Conservation (phyloP, 1,140 invertebrate genomes). For the Drosophila lacteicornis region DNA sequence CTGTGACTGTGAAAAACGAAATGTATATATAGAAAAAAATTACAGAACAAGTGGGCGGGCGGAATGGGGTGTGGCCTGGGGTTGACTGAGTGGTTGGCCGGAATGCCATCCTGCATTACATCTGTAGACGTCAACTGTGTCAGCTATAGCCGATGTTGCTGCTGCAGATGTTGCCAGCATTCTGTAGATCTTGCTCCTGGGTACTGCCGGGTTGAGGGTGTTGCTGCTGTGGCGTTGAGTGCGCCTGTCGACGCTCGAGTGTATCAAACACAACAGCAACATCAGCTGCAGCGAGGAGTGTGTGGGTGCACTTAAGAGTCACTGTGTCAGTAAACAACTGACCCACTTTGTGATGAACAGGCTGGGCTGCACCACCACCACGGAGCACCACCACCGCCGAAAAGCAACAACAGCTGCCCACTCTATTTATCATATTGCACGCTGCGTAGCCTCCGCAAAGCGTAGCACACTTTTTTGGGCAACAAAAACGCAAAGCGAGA, state of each 20-base stretch:
- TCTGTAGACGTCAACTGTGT: conserved; percentile 78
- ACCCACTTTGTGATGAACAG: conserved; percentile 79
- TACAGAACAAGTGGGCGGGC: conserved; percentile 9
- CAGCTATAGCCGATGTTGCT: conserved; percentile 47
- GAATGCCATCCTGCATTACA: conserved; percentile 65
- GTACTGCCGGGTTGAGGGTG: conserved; percentile 10
- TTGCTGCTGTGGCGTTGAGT: conserved; percentile 62
- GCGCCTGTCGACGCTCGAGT: conserved; percentile 79
- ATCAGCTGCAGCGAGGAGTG: conserved; percentile 64
- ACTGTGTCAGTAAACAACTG: conserved; percentile 81
- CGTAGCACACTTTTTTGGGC: conserved; percentile 54
- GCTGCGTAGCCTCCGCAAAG: conserved; percentile 47
- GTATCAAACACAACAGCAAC: conserved; percentile 73
- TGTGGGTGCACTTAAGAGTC: conserved; percentile 75
- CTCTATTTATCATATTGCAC: conserved; percentile 53
- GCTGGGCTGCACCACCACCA: conserved; percentile 41
- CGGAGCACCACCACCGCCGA: conserved; percentile 34
- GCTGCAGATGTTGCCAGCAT: conserved; percentile 25
- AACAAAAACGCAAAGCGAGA: background rate
- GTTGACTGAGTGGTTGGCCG: conserved; percentile 75
- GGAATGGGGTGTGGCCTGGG: conserved; percentile 33
- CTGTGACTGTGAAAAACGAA: conserved; percentile 39
- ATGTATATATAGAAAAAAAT: conserved; percentile 55
- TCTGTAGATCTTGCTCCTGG: conserved; percentile 24
- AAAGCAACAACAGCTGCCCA: conserved; percentile 27